Evolutionary conservation across 2,888 invertebrate species (phyloP), one percentile per base, ranked within the genome.

Genomic region (Atrina japonica): DNA sequence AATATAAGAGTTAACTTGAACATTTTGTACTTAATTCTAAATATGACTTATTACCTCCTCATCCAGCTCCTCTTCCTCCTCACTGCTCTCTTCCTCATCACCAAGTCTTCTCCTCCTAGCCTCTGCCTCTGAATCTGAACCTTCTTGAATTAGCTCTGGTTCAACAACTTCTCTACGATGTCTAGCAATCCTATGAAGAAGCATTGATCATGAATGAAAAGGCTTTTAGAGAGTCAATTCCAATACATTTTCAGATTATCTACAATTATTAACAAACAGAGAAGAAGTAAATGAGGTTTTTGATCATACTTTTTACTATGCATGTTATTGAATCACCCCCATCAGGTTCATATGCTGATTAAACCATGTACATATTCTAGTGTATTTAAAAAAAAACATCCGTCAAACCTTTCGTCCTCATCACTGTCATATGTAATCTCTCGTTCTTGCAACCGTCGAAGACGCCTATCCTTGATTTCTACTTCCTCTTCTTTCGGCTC

Each of bases 381-480:
- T n/a, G n/a, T n/a, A n/a, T n/a, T n/a, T n/a, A n/a, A n/a, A n/a
- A n/a, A n/a, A n/a, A n/a, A n/a, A n/a, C n/a, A n/a, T n/a, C n/a
- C n/a, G n/a, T n/a, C 30, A 64, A 74, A 85, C 77, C 84, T 83
- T 47, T 86, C 87, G 56, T 88, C 89, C 73, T 89, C 89, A 50
- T 86, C 89, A 70, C 83, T 84, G n/a, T 86, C 85, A 21, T 74
- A 75, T 50, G 64, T 85, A 85, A 81, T 86, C 25, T 84, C 82
- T 76, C 86, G 91, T 58, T 84, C 81, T 66, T 91, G 93, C 29
- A 97, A 90, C 73, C 97, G 93, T 21, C 95, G 92, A 29, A 97
- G 91, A 53, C 97, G 93, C 0, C 96, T 96, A 91, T 97, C 97
- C 85, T 95, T 95, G n/a, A 94, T 92, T 25, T 72, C 71, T 29